Conservation (phyloP, 2,888 invertebrate species). For the Bedellia somnulentella region DNA sequence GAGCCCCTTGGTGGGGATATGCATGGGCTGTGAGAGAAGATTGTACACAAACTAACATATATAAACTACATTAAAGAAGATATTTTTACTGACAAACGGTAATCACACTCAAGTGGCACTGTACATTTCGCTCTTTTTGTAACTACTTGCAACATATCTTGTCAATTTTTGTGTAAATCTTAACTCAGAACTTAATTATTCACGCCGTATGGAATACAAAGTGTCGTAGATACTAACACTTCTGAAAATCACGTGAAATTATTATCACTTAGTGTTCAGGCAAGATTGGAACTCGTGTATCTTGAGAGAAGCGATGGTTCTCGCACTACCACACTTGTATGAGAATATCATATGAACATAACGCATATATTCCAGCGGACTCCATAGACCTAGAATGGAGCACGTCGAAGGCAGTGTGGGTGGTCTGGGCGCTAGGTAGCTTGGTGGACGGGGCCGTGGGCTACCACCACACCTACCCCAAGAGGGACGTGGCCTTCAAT, state of each 20-base stretch:
- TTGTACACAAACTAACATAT: too few species aligned
- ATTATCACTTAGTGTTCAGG: background rate
- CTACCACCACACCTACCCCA: slow-evolving; percentile 81
- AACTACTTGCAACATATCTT: too few species aligned
- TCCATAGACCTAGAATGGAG: slow-evolving; percentile 73
- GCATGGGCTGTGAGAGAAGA: too few species aligned
- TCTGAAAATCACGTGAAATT: too few species aligned
- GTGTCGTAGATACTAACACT: too few species aligned
- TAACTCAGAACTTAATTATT: background rate
- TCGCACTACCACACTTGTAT: slow-evolving; percentile 1
- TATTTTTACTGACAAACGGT: too few species aligned
- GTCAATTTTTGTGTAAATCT: too few species aligned
- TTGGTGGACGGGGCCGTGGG: slow-evolving; percentile 80
- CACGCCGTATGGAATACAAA: background rate
- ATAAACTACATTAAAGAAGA: too few species aligned
- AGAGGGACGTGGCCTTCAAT: slow-evolving; percentile 67
- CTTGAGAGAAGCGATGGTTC: background rate
- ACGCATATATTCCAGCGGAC: slow-evolving; percentile 61
- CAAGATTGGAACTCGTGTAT: background rate
- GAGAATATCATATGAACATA: background rate
- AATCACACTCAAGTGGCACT: too few species aligned
- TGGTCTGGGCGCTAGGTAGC: slow-evolving; percentile 84
- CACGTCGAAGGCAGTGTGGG: slow-evolving; percentile 64
- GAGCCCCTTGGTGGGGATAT: too few species aligned
- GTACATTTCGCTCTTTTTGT: too few species aligned